phyloP scores from a whole-genome alignment of 1,140 invertebrate genomes.

The Ostrea edulis region DNA sequence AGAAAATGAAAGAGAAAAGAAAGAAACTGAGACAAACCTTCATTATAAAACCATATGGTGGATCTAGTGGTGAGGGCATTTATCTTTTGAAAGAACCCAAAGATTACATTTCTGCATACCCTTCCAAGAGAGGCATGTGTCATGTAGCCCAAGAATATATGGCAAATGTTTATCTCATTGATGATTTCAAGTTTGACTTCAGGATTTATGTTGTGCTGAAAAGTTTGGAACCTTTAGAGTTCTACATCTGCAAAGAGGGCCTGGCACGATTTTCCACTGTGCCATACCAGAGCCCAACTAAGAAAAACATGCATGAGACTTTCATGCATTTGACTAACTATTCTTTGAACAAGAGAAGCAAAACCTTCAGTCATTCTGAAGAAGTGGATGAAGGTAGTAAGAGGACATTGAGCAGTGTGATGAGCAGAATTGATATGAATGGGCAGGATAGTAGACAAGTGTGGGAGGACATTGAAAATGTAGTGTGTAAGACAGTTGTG shows the following conservation, averaged over 20 bases:
- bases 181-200: constrained; percentile 81
- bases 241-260: constrained; percentile 81
- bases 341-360: constrained; percentile 80
- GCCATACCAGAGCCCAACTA: constrained; percentile 77
- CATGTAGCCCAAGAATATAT: constrained; percentile 81
- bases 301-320: constrained; percentile 78
- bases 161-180: constrained; percentile 79
- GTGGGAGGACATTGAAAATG: constrained; percentile 79
- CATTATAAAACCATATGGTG: constrained; percentile 81
- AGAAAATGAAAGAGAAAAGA: constrained; percentile 63
- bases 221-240: constrained; percentile 79
- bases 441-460: constrained; percentile 77
- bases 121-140: constrained; percentile 57
- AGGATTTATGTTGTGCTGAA: constrained; percentile 80
- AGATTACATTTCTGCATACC: constrained; percentile 68
- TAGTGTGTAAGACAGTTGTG: constrained; percentile 80
- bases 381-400: constrained; percentile 80
- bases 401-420: constrained; percentile 79
- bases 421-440: constrained; percentile 75
- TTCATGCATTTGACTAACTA: constrained; percentile 82
- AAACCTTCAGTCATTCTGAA: constrained; percentile 79
- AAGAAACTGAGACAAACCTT: constrained; percentile 75
- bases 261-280: constrained; percentile 80
- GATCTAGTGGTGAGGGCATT: constrained; percentile 81
- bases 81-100: constrained; percentile 79